Conservation (phyloP, 2,113 vertebrate genomes). For the Symphodus melops region DNA sequence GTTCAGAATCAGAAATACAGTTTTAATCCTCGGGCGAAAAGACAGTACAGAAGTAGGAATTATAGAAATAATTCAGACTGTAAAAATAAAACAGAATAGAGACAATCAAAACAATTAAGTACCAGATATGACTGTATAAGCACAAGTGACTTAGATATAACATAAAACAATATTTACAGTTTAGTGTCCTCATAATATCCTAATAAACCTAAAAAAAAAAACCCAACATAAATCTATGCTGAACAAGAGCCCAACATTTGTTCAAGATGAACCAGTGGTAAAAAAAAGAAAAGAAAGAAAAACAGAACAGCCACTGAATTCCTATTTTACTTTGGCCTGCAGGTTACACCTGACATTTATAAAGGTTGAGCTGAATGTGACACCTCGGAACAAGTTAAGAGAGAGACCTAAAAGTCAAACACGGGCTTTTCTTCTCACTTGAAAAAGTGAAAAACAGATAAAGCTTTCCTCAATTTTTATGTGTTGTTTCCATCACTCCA, state of each 20-base stretch:
- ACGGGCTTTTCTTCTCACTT: slow-evolving; percentile 28
- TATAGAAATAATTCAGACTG: no score
- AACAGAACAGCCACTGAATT: slow-evolving; percentile 13
- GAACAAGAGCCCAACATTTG: slow-evolving; percentile 19
- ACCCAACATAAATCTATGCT: slow-evolving; percentile 9
- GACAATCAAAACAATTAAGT: no score
- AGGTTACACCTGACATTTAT: slow-evolving; percentile 65
- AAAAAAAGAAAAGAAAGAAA: slow-evolving; percentile 5
- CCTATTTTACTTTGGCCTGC: slow-evolving; percentile 47
- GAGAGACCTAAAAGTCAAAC: slow-evolving; percentile 51
- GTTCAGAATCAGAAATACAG: no score
- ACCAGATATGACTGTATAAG: no score
- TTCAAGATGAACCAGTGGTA: slow-evolving; percentile 31
- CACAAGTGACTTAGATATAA: no score
- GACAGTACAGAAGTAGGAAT: no score
- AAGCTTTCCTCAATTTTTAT: slow-evolving; percentile 7
- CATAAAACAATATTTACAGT: no score
- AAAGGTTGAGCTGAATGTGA: slow-evolving; percentile 63
- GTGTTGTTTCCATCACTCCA: slow-evolving; percentile 25
- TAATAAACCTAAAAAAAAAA: not conserved
- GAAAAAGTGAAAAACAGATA: slow-evolving; percentile 19
- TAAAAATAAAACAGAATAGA: no score
- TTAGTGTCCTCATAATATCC: not conserved
- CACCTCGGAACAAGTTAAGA: slow-evolving; percentile 46
- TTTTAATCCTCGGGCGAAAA: no score